Evolutionary conservation across 2,888 invertebrate genomes (phyloP), one percentile per base, ranked within the genome.

Genomic region (Cephus runcator): DNA sequence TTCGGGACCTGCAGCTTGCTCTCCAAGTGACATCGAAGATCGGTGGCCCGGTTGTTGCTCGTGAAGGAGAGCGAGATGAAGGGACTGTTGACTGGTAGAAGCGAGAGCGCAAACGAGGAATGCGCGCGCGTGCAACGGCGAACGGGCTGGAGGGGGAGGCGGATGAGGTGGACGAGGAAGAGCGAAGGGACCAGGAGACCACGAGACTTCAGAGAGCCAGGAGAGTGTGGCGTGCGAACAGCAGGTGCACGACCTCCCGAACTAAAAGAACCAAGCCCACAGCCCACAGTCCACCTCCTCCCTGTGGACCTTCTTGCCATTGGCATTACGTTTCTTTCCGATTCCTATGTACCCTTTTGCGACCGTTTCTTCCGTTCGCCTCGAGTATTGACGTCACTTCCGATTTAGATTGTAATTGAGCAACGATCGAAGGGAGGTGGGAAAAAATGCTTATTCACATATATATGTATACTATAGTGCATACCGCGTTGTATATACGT

Each of bases 191-290:
- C 76, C 73, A 76, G 80, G 80, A 79, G 40, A 40, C 40, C 40
- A 40, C 15, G 40, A 40, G 40, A 40, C 40, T 40, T 40, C 73
- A 33, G 77, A 76, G 34, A 74, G 76, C 81, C 74, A 79, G 79
- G 80, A 79, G 79, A 73, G 77, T 79, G 87, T 86, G 87, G 88
- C 85, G 86, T 86, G 87, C 88, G 85, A 88, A 87, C 86, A 89
- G 88, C 89, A 89, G 89, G 88, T 89, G 89, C 84, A 85, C 88
- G 87, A 88, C 88, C 88, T 89, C 87, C 87, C 85, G 87, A 84
- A 56, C 56, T 6, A 23, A 56, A 23, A 56, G 56, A 56, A 23
- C 56, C 56, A 56, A 23, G 34, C 34, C 34, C 34, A 34, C 34
- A 9, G 34, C 33, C 33, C 33, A 33, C 33, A 34, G 9, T 9